These are phyloP conservation scores for Agrypnia vestita DNA, from an alignment of 1,140 invertebrate species.

Conservation along the genomic window DNA sequence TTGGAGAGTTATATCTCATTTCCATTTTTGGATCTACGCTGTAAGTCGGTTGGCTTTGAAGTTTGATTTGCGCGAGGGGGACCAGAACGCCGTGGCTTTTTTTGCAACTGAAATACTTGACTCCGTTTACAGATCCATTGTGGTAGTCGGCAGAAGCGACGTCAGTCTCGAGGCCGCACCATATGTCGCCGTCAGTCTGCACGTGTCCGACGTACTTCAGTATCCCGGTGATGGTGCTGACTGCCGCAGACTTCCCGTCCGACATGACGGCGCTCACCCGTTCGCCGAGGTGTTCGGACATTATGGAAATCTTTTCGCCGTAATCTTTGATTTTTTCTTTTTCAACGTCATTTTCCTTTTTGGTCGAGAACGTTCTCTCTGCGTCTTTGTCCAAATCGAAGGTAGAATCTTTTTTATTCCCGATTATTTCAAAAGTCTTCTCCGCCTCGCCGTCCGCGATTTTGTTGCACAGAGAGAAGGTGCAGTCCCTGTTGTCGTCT, in stretches of 20 bases:
- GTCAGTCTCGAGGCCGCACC: slow-evolving; percentile 76
- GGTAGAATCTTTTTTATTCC: slow-evolving; percentile 37
- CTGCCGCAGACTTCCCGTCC: slow-evolving; percentile 64
- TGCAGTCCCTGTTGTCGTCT: slow-evolving; percentile 23
- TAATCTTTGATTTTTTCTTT: slow-evolving; percentile 39
- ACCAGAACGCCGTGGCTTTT: slow-evolving; percentile 71
- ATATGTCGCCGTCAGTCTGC: slow-evolving; percentile 74
- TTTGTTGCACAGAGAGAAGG: slow-evolving; percentile 52
- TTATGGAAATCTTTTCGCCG: slow-evolving; percentile 1
- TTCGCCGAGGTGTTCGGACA: slow-evolving; percentile 69
- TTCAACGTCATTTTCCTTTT: slow-evolving; percentile 33
- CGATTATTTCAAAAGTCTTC: slow-evolving; percentile 50
- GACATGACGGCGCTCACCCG: slow-evolving; percentile 70
- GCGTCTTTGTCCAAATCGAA: slow-evolving; percentile 24
- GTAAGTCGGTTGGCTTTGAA: slow-evolving; percentile 33
- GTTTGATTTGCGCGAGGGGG: slow-evolving; percentile 63
- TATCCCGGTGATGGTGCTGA: slow-evolving; percentile 65
- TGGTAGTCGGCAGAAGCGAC: slow-evolving; percentile 74
- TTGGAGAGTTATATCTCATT: slow-evolving; percentile 45
- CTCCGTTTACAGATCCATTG: slow-evolving; percentile 76
- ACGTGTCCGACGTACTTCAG: slow-evolving; percentile 75
- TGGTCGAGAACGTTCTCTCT: slow-evolving; percentile 27
- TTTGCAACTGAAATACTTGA: slow-evolving; percentile 73
- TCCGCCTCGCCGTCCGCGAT: slow-evolving; percentile 22
- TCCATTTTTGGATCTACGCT: slow-evolving; percentile 48